phyloP scores from a whole-genome alignment of 2,113 vertebrate genomes.

The Sturnus vulgaris region DNA sequence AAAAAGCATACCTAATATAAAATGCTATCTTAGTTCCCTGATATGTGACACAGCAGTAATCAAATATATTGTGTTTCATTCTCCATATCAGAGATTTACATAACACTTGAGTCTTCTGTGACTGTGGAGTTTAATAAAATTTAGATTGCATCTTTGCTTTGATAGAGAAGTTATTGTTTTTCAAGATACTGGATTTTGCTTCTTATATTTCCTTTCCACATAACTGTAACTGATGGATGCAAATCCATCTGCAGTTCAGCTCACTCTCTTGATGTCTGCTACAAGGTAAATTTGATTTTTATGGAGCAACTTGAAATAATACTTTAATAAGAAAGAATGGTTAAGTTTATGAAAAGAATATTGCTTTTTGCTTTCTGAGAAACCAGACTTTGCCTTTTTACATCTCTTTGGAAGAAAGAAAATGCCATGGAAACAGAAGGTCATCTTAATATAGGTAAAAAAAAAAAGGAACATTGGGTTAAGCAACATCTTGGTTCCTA shows the following conservation, averaged over 20 bases:
- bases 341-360: neutral
- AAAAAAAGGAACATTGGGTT: neutral
- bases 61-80: neutral
- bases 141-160: slow-evolving; percentile 13
- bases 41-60: neutral
- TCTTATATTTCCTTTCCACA: neutral
- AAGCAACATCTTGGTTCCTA: neutral
- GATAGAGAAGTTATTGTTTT: neutral
- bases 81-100: neutral
- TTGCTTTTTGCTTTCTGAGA: neutral
- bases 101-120: neutral
- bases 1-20: neutral
- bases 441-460: fast-evolving
- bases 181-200: neutral
- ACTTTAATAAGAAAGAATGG: neutral
- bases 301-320: neutral
- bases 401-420: neutral
- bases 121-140: slow-evolving; percentile 12
- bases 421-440: neutral
- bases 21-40: neutral
- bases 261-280: neutral
- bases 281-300: neutral
- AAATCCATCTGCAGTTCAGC: neutral
- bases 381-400: neutral
- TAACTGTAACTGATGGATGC: neutral